These are phyloP conservation scores for Gobio occitaniae DNA, from an alignment of 2,797 vertebrate genomes.

Conservation along the genomic window DNA sequence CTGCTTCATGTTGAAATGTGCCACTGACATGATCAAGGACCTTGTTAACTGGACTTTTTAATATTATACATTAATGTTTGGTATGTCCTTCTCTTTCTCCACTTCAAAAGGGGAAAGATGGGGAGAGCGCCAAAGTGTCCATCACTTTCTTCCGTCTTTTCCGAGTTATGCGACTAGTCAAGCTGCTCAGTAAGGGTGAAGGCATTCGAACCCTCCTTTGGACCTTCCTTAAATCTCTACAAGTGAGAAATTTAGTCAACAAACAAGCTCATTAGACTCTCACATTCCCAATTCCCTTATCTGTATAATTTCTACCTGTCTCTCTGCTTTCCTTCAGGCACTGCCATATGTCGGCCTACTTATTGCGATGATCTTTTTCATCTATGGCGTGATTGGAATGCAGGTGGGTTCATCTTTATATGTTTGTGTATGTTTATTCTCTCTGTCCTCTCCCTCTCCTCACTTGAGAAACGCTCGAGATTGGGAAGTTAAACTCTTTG, in stretches of 20 bases:
- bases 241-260: conserved; percentile 78
- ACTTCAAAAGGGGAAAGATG: conserved; percentile 69
- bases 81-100: conserved; percentile 35
- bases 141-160: conserved; percentile 99
- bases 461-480: not conserved
- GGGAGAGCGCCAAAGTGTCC: conserved; percentile 95
- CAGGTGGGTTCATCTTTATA: conserved; percentile 79
- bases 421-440: not conserved
- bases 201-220: conserved; percentile 95
- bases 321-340: conserved; percentile 76
- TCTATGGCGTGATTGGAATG: conserved; percentile 98
- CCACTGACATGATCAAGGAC: not conserved
- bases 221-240: conserved; percentile 98
- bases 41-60: not conserved
- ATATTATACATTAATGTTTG: conserved; percentile 55
- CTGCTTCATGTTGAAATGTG: not conserved
- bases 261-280: not conserved
- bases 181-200: conserved; percentile 96
- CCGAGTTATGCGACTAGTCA: conserved; percentile 97
- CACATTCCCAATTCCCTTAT: not conserved
- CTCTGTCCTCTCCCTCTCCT: not conserved
- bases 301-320: not conserved
- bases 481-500: not conserved
- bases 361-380: conserved; percentile 99
- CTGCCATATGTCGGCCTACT: conserved; percentile 95